These are phyloP conservation scores for Kryptolebias marmoratus DNA, from an alignment of 2,113 vertebrate genomes.

Conservation along the genomic window DNA sequence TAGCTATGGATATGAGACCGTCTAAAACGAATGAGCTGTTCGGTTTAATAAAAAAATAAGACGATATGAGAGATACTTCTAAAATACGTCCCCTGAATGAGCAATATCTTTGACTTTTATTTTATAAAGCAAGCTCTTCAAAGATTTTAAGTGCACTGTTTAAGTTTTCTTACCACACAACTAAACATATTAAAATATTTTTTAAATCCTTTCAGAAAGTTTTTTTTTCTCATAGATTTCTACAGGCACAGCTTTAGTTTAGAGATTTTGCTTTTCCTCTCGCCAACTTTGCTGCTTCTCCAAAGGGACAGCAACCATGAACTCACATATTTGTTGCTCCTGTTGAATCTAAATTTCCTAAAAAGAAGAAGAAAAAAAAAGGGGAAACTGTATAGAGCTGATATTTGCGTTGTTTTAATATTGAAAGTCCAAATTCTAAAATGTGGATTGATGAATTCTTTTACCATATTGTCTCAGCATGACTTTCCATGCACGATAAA, in stretches of 20 bases:
- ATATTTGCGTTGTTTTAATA: background rate
- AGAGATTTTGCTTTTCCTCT: slow-evolving; percentile 27
- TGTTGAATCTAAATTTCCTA: slow-evolving; percentile 9
- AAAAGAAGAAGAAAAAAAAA: slow-evolving; percentile 2
- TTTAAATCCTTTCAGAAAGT: slow-evolving; percentile 27
- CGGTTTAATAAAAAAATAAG: no score
- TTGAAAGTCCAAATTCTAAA: background rate
- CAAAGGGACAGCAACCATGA: slow-evolving; percentile 29
- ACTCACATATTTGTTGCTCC: slow-evolving; percentile 3
- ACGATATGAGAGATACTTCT: no score
- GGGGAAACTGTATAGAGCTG: slow-evolving; percentile 12
- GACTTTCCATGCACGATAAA: no score
- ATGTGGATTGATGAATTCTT: background rate
- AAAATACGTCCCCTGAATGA: background rate
- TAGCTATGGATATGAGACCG: background rate
- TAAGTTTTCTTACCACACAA: no score
- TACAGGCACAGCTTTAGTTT: slow-evolving; percentile 29
- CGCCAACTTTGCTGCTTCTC: slow-evolving; percentile 33
- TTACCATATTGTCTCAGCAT: no score
- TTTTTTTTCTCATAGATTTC: slow-evolving; percentile 29
- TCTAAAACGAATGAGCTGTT: background rate
- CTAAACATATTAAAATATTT: no score
- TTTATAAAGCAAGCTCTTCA: no score
- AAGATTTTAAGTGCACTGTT: no score
- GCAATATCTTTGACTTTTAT: background rate